Conservation (phyloP, 2,888 invertebrate species). For the Hyposoter didymator region DNA sequence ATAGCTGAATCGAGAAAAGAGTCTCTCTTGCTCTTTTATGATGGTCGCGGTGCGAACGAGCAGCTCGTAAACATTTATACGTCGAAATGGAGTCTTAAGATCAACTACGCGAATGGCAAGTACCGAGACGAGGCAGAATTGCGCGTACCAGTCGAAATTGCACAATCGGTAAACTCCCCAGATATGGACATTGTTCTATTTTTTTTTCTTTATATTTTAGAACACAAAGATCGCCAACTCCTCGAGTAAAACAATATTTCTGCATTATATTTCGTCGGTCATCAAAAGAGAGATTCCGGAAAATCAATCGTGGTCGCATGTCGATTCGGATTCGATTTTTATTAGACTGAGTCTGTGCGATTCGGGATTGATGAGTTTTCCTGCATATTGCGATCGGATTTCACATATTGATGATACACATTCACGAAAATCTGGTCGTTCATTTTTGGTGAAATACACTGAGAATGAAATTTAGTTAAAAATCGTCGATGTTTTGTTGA, state of each 20-base stretch:
- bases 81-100: slow-evolving; percentile 76
- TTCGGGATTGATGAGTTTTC: not conserved
- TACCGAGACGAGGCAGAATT: slow-evolving; percentile 22
- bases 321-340: not conserved
- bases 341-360: not conserved
- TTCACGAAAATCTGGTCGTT: not conserved
- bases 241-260: not conserved
- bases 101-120: slow-evolving; percentile 28
- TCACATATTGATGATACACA: not conserved
- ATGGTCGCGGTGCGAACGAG: slow-evolving; percentile 65
- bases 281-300: not conserved
- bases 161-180: slow-evolving; percentile 49
- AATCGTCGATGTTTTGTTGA: no score
- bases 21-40: slow-evolving; percentile 55
- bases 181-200: not conserved
- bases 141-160: slow-evolving; percentile 57
- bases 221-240: not conserved
- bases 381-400: not conserved
- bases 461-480: no score
- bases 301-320: not conserved
- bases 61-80: slow-evolving; percentile 70
- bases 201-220: not conserved
- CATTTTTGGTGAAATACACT: not conserved
- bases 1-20: slow-evolving; percentile 48
- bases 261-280: not conserved